A percentile compares a stretch with the other conserved stretches of the same genome.
These are phyloP conservation scores for Xestia c-nigrum DNA, from an alignment of 2,888 invertebrate species.

Conservation along the genomic window DNA sequence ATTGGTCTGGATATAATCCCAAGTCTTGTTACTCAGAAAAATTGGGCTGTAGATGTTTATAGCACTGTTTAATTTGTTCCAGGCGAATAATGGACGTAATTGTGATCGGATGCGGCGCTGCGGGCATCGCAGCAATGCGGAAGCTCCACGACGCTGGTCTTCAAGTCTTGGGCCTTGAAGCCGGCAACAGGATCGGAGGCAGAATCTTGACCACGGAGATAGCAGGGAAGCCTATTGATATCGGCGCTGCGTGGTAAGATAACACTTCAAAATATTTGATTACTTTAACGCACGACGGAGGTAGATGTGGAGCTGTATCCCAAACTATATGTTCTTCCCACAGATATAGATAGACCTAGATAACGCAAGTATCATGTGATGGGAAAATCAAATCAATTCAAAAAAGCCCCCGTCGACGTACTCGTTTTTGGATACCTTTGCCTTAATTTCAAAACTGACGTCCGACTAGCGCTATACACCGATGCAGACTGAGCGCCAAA, in stretches of 20 bases:
- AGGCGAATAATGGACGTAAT: constrained; percentile 88
- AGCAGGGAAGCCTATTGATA: constrained; percentile 91
- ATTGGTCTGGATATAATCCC: not conserved
- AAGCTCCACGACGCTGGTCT: constrained; percentile 83
- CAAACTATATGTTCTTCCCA: not conserved
- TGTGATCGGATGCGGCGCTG: constrained; percentile 91
- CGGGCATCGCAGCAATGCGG: constrained; percentile 89
- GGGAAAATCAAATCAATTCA: too few relatives aligned
- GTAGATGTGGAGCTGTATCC: not conserved
- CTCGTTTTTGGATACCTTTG: too few relatives aligned
- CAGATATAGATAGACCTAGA: too few relatives aligned
- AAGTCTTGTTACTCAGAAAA: not conserved
- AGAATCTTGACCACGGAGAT: constrained; percentile 89
- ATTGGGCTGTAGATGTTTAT: not conserved
- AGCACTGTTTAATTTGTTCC: constrained; percentile 55
- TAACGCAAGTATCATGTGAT: too few relatives aligned
- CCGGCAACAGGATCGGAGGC: constrained; percentile 92
- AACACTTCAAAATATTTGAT: not conserved
- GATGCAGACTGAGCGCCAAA: too few relatives aligned
- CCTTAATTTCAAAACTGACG: too few relatives aligned
- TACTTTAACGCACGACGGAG: not conserved
- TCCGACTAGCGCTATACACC: too few relatives aligned
- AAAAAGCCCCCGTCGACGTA: too few relatives aligned
- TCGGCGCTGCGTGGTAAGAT: constrained; percentile 94
- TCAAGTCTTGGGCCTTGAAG: constrained; percentile 91